Percentiles rank a stretch among this genome's conserved stretches.
These are phyloP conservation scores for Pipra filicauda DNA, from an alignment of 2,113 vertebrate genomes.

Conservation along the genomic window DNA sequence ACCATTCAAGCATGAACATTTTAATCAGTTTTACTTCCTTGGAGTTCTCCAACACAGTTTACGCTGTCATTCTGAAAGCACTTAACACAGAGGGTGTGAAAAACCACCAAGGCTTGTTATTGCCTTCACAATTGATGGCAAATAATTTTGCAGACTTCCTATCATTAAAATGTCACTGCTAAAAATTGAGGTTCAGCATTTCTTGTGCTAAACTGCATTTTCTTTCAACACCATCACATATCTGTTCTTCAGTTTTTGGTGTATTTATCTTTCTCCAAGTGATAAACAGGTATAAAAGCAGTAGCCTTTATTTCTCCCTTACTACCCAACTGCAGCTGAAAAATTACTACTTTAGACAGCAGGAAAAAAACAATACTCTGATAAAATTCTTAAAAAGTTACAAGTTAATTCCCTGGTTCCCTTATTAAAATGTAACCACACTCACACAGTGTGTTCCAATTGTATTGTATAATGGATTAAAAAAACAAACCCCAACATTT, in stretches of 20 bases:
- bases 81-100: constrained; percentile 88
- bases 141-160: constrained; percentile 86
- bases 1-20: constrained; percentile 88
- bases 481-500: not conserved
- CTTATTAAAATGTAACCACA: constrained; percentile 48
- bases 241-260: constrained; percentile 70
- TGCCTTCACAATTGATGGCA: constrained; percentile 88
- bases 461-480: constrained; percentile 41
- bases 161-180: constrained; percentile 87
- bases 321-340: not conserved
- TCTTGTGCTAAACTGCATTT: constrained; percentile 79
- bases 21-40: constrained; percentile 90
- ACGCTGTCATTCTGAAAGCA: constrained; percentile 87
- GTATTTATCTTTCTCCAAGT: constrained; percentile 40
- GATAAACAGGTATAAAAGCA: constrained; percentile 50
- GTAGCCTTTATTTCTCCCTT: not conserved
- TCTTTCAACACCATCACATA: constrained; percentile 68
- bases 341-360: not conserved
- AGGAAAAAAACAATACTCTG: not conserved
- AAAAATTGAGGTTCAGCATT: constrained; percentile 84
- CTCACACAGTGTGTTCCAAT: constrained; percentile 52
- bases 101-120: constrained; percentile 87
- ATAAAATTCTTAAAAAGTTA: constrained; percentile 33
- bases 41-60: constrained; percentile 88
- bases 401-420: constrained; percentile 28